A percentile compares a stretch with the other conserved stretches of the same genome.
Evolutionary conservation across 2,113 vertebrate genomes (phyloP).

Genomic region (Bambusicola thoracicus): DNA sequence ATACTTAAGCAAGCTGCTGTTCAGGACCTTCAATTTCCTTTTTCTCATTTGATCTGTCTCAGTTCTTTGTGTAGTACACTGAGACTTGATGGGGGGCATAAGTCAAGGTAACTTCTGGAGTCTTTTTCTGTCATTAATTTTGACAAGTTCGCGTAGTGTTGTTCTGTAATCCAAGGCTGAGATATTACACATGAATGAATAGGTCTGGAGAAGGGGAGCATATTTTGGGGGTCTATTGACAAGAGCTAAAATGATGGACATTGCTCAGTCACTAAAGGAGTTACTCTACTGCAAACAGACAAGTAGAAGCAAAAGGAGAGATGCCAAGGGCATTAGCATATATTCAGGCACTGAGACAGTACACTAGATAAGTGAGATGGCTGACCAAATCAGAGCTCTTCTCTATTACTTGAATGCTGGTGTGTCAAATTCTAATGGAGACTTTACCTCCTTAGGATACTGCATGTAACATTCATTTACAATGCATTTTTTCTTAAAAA

Average conservation of each 20-base stretch:
- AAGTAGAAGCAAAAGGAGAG: neutral
- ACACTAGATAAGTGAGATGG: neutral
- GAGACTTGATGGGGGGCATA: neutral
- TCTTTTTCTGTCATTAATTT: neutral
- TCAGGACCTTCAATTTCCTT: neutral
- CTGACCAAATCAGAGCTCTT: neutral
- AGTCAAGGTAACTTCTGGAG: neutral
- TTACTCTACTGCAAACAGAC: neutral
- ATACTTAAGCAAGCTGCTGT: neutral
- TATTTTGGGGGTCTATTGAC: neutral
- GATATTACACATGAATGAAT: neutral
- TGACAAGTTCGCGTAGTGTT: neutral
- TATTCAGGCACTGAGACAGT: neutral
- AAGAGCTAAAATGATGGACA: neutral
- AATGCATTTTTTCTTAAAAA: neutral
- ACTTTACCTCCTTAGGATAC: neutral
- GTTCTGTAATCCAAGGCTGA: neutral
- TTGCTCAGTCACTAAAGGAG: neutral
- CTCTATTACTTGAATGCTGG: neutral
- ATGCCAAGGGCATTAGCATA: neutral
- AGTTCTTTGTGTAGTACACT: neutral
- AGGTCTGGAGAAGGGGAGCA: rapidly evolving
- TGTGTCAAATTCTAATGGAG: neutral
- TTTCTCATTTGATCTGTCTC: neutral
- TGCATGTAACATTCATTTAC: neutral